Percentiles rank a stretch among this genome's conserved stretches.
Conservation (phyloP, 1,140 invertebrate genomes). For the Lordiphosa clarofinis region DNA sequence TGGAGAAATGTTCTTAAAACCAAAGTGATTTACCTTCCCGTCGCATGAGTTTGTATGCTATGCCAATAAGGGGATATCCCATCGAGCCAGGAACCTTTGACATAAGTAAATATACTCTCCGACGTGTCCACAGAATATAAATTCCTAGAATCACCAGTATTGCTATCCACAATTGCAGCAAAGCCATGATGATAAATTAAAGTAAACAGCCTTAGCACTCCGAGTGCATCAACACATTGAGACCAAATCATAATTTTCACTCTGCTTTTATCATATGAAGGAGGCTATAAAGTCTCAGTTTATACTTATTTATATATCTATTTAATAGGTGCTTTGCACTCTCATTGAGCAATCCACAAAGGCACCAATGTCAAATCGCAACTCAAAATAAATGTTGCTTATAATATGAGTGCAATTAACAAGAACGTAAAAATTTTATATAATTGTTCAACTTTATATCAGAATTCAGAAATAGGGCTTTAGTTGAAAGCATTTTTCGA, state of each 20-base stretch:
- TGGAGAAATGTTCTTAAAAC: background rate
- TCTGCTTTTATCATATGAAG: no score
- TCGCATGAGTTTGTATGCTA: background rate
- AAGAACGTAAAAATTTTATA: no score
- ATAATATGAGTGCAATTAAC: no score
- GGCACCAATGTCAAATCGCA: background rate
- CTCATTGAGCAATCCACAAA: background rate
- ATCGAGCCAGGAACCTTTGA: constrained; percentile 45
- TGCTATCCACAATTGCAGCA: constrained; percentile 3
- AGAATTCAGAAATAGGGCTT: no score
- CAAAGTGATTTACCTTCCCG: constrained; percentile 14
- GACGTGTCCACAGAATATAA: constrained; percentile 60
- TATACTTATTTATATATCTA: no score
- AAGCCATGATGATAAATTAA: constrained; percentile 8
- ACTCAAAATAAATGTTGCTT: constrained; percentile 1
- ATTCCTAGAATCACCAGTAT: constrained; percentile 34
- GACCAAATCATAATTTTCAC: no score
- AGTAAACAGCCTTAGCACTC: background rate
- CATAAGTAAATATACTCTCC: constrained; percentile 46
- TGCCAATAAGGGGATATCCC: constrained; percentile 49
- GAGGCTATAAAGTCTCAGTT: no score
- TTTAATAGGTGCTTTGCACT: background rate
- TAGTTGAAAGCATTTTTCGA: no score
- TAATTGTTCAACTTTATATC: no score
- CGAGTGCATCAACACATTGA: background rate